phyloP scores from a whole-genome alignment of 1,140 invertebrate genomes.

The Drosophila subpulchrella region DNA sequence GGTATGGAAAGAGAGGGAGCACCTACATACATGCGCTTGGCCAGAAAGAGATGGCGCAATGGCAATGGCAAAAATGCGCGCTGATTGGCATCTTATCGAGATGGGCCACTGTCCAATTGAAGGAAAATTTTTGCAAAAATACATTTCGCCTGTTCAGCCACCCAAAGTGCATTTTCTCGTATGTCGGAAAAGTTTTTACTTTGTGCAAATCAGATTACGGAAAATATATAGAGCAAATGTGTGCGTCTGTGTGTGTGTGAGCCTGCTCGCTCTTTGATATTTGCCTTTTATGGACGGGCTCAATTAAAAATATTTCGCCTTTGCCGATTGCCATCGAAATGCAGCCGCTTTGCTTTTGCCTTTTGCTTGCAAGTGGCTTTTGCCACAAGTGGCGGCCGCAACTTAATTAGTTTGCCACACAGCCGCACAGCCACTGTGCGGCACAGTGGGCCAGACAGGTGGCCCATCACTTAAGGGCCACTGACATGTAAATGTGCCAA shows the following conservation, averaged over 20 bases:
- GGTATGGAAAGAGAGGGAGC: constrained; percentile 8
- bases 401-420: constrained; percentile 69
- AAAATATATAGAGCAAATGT: constrained; percentile 57
- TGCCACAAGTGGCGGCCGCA: constrained; percentile 42
- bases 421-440: constrained; percentile 20
- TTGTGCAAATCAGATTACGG: constrained; percentile 70
- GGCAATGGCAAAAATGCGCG: constrained; percentile 69
- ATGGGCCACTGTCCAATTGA: constrained; percentile 83
- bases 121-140: constrained; percentile 78
- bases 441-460: constrained; percentile 59
- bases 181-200: constrained; percentile 57
- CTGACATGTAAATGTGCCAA: constrained; percentile 82
- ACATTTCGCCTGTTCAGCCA: constrained; percentile 71
- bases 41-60: constrained; percentile 20
- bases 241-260: constrained; percentile 24
- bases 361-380: constrained; percentile 1
- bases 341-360: constrained; percentile 21
- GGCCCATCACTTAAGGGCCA: constrained; percentile 70
- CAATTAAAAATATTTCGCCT: constrained; percentile 75
- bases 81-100: constrained; percentile 83
- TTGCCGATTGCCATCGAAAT: constrained; percentile 59
- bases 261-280: constrained; percentile 64
- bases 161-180: constrained; percentile 60
- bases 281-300: constrained; percentile 61
- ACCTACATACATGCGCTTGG: background rate